These are phyloP conservation scores for Octonoba sinensis DNA, from an alignment of 2,888 invertebrate species.

Conservation along the genomic window DNA sequence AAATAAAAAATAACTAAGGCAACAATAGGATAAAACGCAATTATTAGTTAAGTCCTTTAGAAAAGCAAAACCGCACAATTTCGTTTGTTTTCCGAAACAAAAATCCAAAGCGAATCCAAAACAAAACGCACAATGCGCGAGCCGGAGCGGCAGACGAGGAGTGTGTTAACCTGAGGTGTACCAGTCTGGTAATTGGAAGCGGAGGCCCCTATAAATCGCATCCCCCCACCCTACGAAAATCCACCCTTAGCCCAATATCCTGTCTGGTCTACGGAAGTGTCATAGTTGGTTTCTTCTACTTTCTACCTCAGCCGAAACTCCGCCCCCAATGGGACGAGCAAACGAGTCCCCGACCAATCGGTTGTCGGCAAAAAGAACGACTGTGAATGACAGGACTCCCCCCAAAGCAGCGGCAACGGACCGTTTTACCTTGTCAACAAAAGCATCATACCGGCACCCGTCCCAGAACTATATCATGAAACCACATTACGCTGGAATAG, in stretches of 20 bases:
- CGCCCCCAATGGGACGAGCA: constrained; percentile 55
- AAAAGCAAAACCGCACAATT: too few species aligned
- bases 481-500: background rate
- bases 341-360: constrained; percentile 43
- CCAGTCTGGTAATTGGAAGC: background rate
- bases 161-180: constrained; percentile 1
- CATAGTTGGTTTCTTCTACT: constrained; percentile 42
- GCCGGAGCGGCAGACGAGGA: background rate
- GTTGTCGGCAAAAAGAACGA: constrained; percentile 30
- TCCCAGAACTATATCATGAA: constrained; percentile 14
- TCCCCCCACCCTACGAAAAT: constrained; percentile 10
- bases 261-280: constrained; percentile 37
- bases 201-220: constrained; percentile 16
- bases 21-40: too few species aligned
- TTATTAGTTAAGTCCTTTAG: too few species aligned
- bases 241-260: constrained; percentile 32
- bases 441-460: constrained; percentile 21
- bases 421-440: constrained; percentile 29
- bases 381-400: constrained; percentile 48
- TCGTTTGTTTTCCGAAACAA: too few species aligned
- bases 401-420: constrained; percentile 22
- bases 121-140: constrained; percentile 17
- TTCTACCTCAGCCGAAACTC: constrained; percentile 37
- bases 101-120: constrained; percentile 8
- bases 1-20: too few species aligned